Percentiles rank a stretch among this genome's conserved stretches.
Conservation (phyloP, 2,888 invertebrate genomes). For the Argynnis bischoffii region DNA sequence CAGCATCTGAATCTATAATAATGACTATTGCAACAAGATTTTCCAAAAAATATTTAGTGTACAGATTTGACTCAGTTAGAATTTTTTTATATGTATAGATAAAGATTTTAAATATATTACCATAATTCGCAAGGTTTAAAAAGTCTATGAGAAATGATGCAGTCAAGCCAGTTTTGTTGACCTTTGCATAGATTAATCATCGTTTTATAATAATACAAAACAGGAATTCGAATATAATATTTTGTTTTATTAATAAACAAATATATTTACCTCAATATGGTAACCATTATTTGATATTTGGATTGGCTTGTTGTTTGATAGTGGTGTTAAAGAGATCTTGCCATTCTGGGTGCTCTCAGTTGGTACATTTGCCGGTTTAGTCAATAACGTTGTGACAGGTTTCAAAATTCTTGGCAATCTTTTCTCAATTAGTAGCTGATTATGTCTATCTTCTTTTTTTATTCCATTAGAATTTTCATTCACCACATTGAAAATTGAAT, state of each 20-base stretch:
- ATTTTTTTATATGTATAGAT: no score
- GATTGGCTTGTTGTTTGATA: conserved; percentile 51
- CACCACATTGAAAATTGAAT: conserved; percentile 69
- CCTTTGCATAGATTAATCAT: no score
- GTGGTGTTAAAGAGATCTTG: conserved; percentile 61
- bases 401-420: conserved; percentile 61
- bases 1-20: no score
- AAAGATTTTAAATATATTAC: no score
- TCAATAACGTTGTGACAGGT: conserved; percentile 44
- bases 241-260: not conserved
- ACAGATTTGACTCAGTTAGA: no score
- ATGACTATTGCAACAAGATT: no score
- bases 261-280: conserved; percentile 53
- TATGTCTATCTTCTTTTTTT: conserved; percentile 52
- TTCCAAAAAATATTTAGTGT: no score
- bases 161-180: no score
- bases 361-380: conserved; percentile 50
- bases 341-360: conserved; percentile 58
- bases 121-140: no score
- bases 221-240: conserved; percentile 2
- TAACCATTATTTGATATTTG: conserved; percentile 46
- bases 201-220: not conserved
- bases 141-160: no score
- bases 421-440: conserved; percentile 57
- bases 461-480: conserved; percentile 59